Evolutionary conservation across 1,140 invertebrate species (phyloP), one percentile per base, ranked within the genome.

Genomic region (Ooceraea biroi): DNA sequence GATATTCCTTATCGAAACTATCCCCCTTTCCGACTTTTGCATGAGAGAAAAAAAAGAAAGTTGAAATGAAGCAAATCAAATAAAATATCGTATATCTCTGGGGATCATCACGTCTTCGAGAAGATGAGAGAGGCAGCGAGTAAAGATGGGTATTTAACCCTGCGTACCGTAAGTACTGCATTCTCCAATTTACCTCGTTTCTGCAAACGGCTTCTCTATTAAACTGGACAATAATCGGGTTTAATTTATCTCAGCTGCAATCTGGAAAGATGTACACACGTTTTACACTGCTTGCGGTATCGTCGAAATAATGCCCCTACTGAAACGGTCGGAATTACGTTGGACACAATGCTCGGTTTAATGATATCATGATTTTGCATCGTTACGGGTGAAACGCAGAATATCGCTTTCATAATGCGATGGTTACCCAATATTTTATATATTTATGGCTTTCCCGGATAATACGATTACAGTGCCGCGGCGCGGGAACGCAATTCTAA

Each of bases 391-490:
- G 25, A 69, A 69, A 55, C 19, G 30, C 48, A 14, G 30, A 27
- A 57, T 80, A 80, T 80, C 50, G 36, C 65, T 69, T 80, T 71
- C 76, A 71, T 80, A 80, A 80, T 80, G 65, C 65, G 65, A 57
- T 46, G 52, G 52, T 80, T 80, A 80, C 36, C 61, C 65, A 80
- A 80, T 80, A 80, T 80, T 80, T 80, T 69, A 80, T 80, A 80
- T 80, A 80, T 80, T 80, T 80, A 80, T 80, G 76, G 36, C 65
- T 80, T 80, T 71, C 71, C 65, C 22, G 50, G 50, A 57, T 50
- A 80, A 80, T 80, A 80, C 76, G 76, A 80, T 80, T 80, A 80
- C 50, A 80, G 65, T 44, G 76, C 41, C 57, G 76, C 50, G 22
- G 65, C 30, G 65, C 76, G 76, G 71, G 57, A 80, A 71, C 50